Base-by-base conservation (phyloP, 2,797 vertebrate species). In the Gambusia yucatana region DNA sequence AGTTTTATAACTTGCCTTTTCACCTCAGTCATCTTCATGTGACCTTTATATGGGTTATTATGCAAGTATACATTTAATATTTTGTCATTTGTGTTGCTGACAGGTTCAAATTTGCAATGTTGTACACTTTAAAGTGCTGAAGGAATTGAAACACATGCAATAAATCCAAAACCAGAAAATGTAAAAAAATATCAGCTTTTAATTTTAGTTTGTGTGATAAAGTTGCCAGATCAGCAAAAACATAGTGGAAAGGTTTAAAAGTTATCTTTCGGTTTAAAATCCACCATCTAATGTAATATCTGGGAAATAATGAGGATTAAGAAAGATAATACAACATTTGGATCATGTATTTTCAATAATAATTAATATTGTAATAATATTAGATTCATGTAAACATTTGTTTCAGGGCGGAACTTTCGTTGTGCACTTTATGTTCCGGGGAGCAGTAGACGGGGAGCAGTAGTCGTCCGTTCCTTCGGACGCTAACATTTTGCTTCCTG, bases 1-100 rank as follows among this genome's bases (percentile, higher is more conserved):
- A 70, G 67, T 70, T 70, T 44, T 70, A 46, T 70, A 46, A 70
- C 25, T 44, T 6, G n/a, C 25, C 25, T 70, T 70, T 70, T 46
- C 36, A 13, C 41, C 41, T 28, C 25, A 44, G 6, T 25, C n/a
- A 69, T 69, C 41, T 44, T 44, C 41, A 28, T 44, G 39, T 13
- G 25, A 44, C 67, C 11, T 70, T 43, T 44, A 44, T 44, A 28
- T 0, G 11, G 41, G 13, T 70, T 44, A 44, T 70, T 70, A 70
- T 16, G 41, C 41, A 44, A 16, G 2, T n/a, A 28, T 70, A 70
- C 0, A 7, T 70, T 67, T 8, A n/a, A n/a, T 46, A 44, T 70
- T 70, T n/a, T 1, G 2, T 70, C 25, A 46, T n/a, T 44, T 70
- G 28, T 70, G 39, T 14, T 16, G 25, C 67, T 44, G 41, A 44